Percentiles rank a stretch among this genome's conserved stretches.
phyloP scores from a whole-genome alignment of 2,888 invertebrate species.

The Electrophaes corylata region DNA sequence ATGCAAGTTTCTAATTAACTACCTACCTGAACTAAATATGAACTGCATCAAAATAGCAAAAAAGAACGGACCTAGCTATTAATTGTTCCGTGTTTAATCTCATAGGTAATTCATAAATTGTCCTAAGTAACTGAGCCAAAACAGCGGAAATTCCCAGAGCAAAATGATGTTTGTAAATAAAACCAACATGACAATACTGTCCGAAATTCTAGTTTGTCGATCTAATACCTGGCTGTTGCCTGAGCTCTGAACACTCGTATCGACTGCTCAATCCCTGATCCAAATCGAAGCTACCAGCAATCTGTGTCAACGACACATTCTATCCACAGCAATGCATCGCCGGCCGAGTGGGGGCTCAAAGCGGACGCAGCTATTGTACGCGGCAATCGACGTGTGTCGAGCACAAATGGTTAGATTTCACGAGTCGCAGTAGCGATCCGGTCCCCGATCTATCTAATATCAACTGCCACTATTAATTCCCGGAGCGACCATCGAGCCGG shows the following conservation, averaged over 20 bases:
- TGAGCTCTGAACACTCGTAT: conserved; percentile 4
- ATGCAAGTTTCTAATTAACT: too few species aligned
- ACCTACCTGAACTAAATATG: too few species aligned
- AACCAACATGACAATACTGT: neutral
- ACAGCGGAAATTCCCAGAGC: neutral
- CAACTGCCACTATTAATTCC: conserved; percentile 22
- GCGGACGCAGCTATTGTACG: conserved; percentile 18
- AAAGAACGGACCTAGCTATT: too few species aligned
- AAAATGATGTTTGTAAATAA: neutral
- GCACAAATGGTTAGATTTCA: conserved; percentile 14
- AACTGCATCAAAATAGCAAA: too few species aligned
- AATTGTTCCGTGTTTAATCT: too few species aligned
- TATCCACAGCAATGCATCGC: conserved; percentile 17
- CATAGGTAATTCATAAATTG: too few species aligned
- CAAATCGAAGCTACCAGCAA: conserved; percentile 3
- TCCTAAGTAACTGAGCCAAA: too few species aligned
- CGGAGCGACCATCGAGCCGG: conserved; percentile 14
- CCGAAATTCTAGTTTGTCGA: neutral
- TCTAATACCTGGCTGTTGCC: neutral
- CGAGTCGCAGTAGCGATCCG: conserved; percentile 8
- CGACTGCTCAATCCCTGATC: conserved; percentile 11
- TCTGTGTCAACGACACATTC: conserved; percentile 5
- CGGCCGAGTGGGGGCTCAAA: conserved; percentile 10
- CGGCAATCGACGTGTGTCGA: conserved; percentile 22
- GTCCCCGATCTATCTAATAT: conserved; percentile 15